A percentile compares a stretch with the other conserved stretches of the same genome.
Evolutionary conservation across 2,888 invertebrate species (phyloP).

Genomic region (Ceriagrion tenellum): DNA sequence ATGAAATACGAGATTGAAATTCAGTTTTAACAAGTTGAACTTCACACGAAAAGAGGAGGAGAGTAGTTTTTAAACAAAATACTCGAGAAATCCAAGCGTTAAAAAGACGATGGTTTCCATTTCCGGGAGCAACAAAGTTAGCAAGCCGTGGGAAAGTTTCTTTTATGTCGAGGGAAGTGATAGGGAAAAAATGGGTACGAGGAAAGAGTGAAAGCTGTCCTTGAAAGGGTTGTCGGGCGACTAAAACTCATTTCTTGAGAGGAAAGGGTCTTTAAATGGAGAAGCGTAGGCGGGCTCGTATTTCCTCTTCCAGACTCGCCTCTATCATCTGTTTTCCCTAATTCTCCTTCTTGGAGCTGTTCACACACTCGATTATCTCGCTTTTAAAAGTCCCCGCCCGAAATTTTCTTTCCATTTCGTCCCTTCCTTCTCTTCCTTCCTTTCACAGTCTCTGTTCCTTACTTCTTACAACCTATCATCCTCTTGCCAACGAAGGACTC

Average conservation of each 20-base stretch:
- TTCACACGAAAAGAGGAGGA: background rate
- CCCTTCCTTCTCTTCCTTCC: too few species aligned
- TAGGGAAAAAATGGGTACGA: background rate
- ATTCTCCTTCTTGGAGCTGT: background rate
- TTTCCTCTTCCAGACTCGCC: background rate
- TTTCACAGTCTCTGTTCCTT: too few species aligned
- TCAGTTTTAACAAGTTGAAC: too few species aligned
- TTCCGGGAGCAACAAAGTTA: background rate
- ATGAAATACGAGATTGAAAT: too few species aligned
- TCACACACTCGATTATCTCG: background rate
- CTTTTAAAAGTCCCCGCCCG: too few species aligned
- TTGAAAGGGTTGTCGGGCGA: background rate
- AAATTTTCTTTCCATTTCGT: too few species aligned
- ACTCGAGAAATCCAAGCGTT: background rate
- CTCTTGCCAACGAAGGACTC: too few species aligned
- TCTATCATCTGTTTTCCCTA: background rate
- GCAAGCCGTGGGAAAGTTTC: background rate
- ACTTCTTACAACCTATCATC: too few species aligned
- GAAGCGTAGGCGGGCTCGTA: background rate
- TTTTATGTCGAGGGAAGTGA: background rate
- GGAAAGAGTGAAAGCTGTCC: background rate
- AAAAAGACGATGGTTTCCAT: background rate
- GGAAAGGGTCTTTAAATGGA: background rate
- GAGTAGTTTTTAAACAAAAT: background rate
- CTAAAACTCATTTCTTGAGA: constrained; percentile 36